These are phyloP conservation scores for Acanthacorydalis orientalis DNA, from an alignment of 2,888 invertebrate species.

Conservation along the genomic window DNA sequence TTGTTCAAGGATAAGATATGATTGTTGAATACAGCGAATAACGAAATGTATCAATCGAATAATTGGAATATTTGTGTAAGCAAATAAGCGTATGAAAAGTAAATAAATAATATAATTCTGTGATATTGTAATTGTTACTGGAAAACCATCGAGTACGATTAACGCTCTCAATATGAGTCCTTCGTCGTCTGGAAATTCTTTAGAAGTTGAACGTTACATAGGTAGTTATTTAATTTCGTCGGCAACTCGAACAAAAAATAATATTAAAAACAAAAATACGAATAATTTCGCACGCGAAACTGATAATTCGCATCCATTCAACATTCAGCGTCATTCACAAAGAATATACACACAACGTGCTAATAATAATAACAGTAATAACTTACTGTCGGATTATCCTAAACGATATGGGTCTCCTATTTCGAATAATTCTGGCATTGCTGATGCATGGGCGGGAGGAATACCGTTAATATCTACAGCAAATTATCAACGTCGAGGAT, in stretches of 20 bases:
- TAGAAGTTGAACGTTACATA: constrained; percentile 45
- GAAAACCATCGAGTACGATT: not conserved
- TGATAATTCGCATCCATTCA: constrained; percentile 12
- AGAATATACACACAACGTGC: constrained; percentile 11
- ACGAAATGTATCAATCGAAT: no score
- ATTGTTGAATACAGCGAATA: no score
- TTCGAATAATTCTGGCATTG: constrained; percentile 25
- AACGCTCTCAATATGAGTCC: constrained; percentile 46
- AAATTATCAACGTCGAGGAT: constrained; percentile 33
- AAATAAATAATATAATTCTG: no score
- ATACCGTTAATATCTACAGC: constrained; percentile 66
- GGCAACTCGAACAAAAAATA: constrained; percentile 16
- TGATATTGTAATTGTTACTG: no score
- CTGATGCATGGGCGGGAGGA: constrained; percentile 58
- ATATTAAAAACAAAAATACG: constrained; percentile 12
- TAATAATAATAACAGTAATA: not conserved
- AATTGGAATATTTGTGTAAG: no score
- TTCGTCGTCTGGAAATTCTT: constrained; percentile 37
- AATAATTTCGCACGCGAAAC: constrained; percentile 11
- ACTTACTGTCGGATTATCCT: constrained; percentile 1
- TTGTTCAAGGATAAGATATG: no score
- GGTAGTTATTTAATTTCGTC: constrained; percentile 42
- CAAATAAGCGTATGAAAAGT: no score
- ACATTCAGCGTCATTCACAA: constrained; percentile 5
- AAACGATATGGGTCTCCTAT: constrained; percentile 4